Percentiles rank a stretch among this genome's conserved stretches.
These are phyloP conservation scores for Myotis myotis DNA, from an alignment of 2,797 vertebrate genomes.

Conservation along the genomic window DNA sequence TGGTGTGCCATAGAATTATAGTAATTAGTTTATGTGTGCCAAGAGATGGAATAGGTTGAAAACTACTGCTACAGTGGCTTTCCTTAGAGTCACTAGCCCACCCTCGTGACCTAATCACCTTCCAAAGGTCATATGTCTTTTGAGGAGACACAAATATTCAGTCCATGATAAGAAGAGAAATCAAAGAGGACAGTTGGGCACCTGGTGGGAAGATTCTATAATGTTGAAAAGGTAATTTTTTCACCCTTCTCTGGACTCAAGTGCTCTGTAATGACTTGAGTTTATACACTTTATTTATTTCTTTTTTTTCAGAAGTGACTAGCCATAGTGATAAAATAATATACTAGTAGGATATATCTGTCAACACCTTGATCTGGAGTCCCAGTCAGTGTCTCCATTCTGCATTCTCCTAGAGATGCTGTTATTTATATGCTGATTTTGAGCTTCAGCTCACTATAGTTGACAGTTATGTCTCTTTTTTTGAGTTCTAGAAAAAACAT, in stretches of 20 bases:
- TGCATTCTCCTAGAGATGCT: background rate
- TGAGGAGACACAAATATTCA: background rate
- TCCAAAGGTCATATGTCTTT: background rate
- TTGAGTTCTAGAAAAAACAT: background rate
- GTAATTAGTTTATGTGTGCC: background rate
- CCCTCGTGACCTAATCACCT: background rate
- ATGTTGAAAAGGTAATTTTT: background rate
- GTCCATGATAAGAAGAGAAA: background rate
- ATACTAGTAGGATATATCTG: background rate
- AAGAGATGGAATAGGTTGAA: background rate
- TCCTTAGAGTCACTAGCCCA: background rate
- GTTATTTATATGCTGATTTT: background rate
- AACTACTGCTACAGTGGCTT: background rate
- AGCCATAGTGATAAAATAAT: background rate
- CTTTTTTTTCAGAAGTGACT: background rate
- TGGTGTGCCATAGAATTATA: background rate
- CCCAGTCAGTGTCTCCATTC: background rate
- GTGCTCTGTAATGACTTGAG: background rate
- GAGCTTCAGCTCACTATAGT: background rate
- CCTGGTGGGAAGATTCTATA: background rate
- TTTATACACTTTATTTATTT: background rate
- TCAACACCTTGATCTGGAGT: background rate
- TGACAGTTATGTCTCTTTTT: background rate
- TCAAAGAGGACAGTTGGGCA: background rate
- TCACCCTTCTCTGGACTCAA: background rate